phyloP scores from a whole-genome alignment of 2,113 vertebrate species.

The Beaufortia kweichowensis region DNA sequence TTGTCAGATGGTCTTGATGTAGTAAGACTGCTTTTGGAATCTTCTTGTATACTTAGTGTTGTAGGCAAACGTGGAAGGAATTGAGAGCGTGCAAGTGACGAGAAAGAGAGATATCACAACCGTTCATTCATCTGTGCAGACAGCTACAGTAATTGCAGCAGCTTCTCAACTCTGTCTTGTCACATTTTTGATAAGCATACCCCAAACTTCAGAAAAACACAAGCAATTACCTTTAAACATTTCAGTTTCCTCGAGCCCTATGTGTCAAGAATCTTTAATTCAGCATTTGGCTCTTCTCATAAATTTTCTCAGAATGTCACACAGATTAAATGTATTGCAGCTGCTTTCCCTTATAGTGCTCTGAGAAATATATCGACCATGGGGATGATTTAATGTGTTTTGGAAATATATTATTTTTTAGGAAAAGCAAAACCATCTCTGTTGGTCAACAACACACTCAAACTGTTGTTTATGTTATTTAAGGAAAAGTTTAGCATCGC shows the following conservation, averaged over 20 bases:
- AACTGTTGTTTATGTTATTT: background rate
- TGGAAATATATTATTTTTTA: slow-evolving; percentile 5
- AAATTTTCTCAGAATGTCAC: slow-evolving; percentile 31
- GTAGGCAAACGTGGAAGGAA: slow-evolving; percentile 1
- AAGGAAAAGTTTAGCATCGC: too few relatives aligned
- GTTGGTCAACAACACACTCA: background rate
- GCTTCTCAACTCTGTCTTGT: slow-evolving; percentile 28
- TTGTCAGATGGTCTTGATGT: background rate
- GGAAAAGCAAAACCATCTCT: background rate
- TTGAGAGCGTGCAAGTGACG: background rate
- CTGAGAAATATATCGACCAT: background rate
- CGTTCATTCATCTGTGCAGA: slow-evolving; percentile 45
- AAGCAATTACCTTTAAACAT: slow-evolving; percentile 45
- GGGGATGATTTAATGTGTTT: slow-evolving; percentile 12
- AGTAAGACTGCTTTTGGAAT: slow-evolving; percentile 1
- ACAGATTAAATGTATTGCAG: slow-evolving; percentile 6
- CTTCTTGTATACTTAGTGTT: background rate
- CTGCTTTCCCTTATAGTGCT: background rate
- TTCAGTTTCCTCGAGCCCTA: slow-evolving; percentile 33
- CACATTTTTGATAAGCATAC: slow-evolving; percentile 36
- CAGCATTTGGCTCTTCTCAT: slow-evolving; percentile 1
- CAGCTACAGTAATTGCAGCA: slow-evolving; percentile 45
- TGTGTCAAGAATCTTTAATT: slow-evolving; percentile 17
- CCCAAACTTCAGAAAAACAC: slow-evolving; percentile 31
- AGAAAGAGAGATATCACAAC: slow-evolving; percentile 17